Conservation (phyloP, 2,888 invertebrate species). For the Gasteruption jaculator region DNA sequence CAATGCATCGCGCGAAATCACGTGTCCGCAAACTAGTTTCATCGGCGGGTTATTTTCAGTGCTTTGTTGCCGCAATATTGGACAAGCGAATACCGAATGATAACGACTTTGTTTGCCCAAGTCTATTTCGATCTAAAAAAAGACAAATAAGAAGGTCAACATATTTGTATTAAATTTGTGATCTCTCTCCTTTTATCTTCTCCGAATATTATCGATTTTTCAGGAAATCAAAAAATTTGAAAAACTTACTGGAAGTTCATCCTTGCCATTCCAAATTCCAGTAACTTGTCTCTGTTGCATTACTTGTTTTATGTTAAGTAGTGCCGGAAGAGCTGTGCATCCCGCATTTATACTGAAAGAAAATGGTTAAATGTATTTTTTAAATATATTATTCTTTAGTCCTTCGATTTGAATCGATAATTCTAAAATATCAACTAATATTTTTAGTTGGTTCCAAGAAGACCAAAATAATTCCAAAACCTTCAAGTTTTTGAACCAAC, state of each 20-base stretch:
- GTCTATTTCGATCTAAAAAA: slow-evolving; percentile 84
- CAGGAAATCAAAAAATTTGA: neutral
- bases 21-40: slow-evolving; percentile 95
- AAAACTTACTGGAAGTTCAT: slow-evolving; percentile 84
- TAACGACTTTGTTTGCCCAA: slow-evolving; percentile 86
- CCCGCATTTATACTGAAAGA: slow-evolving; percentile 78
- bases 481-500: too few relatives aligned
- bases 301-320: slow-evolving; percentile 89
- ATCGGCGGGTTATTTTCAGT: slow-evolving; percentile 96
- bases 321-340: slow-evolving; percentile 87
- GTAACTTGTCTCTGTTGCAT: slow-evolving; percentile 86
- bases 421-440: neutral
- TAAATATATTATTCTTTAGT: neutral
- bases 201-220: neutral
- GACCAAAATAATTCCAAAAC: neutral
- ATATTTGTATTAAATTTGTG: neutral
- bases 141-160: neutral
- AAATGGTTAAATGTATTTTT: slow-evolving; percentile 12
- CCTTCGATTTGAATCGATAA: neutral
- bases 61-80: slow-evolving; percentile 94
- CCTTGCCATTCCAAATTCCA: slow-evolving; percentile 91
- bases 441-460: neutral
- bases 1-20: slow-evolving; percentile 94
- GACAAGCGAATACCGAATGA: slow-evolving; percentile 98
- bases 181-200: neutral